A percentile compares a stretch with the other conserved stretches of the same genome.
These are phyloP conservation scores for Saiga tatarica DNA, from an alignment of 2,113 vertebrate genomes.

Conservation along the genomic window DNA sequence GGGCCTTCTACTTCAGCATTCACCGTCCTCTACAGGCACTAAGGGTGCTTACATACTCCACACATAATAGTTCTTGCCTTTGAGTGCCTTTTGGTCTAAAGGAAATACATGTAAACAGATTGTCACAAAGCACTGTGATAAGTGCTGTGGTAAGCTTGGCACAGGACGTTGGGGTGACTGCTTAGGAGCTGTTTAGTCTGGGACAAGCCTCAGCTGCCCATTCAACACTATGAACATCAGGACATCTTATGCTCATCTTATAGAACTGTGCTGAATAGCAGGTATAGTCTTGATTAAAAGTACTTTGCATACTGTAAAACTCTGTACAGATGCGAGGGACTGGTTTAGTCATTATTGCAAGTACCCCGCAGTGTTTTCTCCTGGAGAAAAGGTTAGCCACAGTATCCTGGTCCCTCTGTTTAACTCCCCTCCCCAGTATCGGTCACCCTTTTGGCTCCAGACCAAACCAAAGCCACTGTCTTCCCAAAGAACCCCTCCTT, in stretches of 20 bases:
- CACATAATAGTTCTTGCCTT: neutral
- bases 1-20: neutral
- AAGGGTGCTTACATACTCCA: neutral
- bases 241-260: neutral
- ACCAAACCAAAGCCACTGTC: neutral
- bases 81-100: neutral
- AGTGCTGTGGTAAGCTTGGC: neutral
- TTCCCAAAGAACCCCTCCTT: neutral
- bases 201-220: neutral
- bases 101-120: neutral
- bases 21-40: neutral
- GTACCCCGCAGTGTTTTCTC: neutral
- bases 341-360: neutral
- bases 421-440: neutral
- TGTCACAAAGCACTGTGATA: neutral
- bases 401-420: neutral
- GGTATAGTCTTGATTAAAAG: neutral
- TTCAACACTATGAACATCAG: neutral
- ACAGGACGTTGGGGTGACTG: neutral
- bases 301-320: neutral
- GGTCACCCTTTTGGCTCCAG: neutral
- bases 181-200: conserved; percentile 7
- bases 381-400: conserved; percentile 30
- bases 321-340: neutral
- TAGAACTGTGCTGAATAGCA: neutral